Conservation (phyloP, 1,140 invertebrate genomes). For the Neoseiulus cucumeris region DNA sequence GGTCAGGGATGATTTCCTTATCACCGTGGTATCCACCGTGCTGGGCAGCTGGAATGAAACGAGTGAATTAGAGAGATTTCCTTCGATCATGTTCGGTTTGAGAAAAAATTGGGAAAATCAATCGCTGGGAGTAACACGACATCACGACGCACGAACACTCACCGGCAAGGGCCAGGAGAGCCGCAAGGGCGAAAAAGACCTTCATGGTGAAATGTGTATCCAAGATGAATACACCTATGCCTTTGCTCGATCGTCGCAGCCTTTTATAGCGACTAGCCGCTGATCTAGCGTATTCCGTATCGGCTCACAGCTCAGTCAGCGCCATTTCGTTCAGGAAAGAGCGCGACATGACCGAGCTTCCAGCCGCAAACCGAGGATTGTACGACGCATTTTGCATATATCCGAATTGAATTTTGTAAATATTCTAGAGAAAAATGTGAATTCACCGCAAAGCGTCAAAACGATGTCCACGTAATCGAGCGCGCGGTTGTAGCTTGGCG, state of each 20-base stretch:
- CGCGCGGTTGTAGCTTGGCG: too few species aligned
- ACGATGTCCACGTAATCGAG: too few species aligned
- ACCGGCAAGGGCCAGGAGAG: not conserved
- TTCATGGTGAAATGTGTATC: slow-evolving; percentile 7
- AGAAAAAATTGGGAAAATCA: not conserved
- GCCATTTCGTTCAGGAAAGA: too few species aligned
- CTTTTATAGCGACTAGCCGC: not conserved
- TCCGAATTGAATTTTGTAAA: too few species aligned
- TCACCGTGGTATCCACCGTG: not conserved
- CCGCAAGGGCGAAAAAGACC: not conserved
- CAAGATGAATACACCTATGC: slow-evolving; percentile 6
- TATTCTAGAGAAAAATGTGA: too few species aligned
- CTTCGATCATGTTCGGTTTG: not conserved
- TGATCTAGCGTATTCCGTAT: too few species aligned
- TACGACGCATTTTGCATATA: too few species aligned
- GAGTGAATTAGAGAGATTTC: not conserved
- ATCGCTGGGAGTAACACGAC: not conserved
- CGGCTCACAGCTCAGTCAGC: too few species aligned
- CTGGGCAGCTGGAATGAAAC: not conserved
- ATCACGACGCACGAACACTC: not conserved
- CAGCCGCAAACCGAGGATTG: too few species aligned
- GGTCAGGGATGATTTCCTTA: not conserved
- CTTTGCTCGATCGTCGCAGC: not conserved
- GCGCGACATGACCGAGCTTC: too few species aligned
- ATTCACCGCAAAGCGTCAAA: too few species aligned